These are phyloP conservation scores for Zosterops pallidus DNA, from an alignment of 2,113 vertebrate genomes.

Conservation along the genomic window DNA sequence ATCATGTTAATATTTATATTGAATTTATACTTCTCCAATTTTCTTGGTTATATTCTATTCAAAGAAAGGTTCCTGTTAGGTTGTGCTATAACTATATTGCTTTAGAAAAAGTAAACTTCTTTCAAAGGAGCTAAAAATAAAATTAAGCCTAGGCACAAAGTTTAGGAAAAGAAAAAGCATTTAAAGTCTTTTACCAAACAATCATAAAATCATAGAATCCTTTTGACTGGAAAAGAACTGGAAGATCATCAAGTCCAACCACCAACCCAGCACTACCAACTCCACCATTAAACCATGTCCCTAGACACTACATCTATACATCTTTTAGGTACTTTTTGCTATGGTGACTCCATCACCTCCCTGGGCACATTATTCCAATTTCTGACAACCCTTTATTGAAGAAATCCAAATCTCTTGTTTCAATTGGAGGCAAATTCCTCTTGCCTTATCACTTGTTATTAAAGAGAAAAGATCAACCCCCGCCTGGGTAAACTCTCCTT, in stretches of 20 bases:
- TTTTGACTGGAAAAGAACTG: neutral
- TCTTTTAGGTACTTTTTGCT: neutral
- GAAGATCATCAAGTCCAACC: neutral
- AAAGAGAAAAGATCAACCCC: neutral
- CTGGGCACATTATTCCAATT: neutral
- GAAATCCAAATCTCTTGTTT: neutral
- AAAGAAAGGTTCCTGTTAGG: neutral
- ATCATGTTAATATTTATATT: neutral
- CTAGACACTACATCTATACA: neutral
- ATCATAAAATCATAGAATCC: neutral
- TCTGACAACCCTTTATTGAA: neutral
- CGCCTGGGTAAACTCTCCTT: accelerated
- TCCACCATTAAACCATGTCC: neutral
- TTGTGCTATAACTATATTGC: neutral
- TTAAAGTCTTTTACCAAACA: neutral
- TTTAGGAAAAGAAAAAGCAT: neutral
- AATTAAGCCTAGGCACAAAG: neutral
- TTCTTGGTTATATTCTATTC: neutral
- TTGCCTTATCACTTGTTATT: neutral
- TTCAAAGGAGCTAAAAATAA: neutral
- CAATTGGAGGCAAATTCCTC: neutral
- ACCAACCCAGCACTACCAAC: neutral
- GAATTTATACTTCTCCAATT: neutral
- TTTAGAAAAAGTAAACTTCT: neutral
- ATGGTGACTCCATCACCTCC: neutral